These are phyloP conservation scores for Mormyrops boulengeri DNA, from an alignment of 2,797 vertebrate genomes.

Conservation along the genomic window DNA sequence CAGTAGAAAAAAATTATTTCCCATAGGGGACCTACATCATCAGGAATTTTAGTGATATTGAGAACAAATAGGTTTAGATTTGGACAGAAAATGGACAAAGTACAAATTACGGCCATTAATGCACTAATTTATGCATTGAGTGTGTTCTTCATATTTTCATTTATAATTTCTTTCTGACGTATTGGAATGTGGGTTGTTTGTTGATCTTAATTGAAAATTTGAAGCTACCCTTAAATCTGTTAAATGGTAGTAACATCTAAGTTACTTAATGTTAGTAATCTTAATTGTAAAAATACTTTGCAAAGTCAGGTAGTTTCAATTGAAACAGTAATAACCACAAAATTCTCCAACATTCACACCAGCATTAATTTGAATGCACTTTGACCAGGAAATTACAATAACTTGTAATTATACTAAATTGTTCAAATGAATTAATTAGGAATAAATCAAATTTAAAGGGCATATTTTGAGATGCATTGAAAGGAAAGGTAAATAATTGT, in stretches of 20 bases:
- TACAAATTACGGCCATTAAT: neutral
- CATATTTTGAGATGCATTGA: neutral
- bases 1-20: neutral
- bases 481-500: neutral
- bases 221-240: neutral
- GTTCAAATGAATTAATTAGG: neutral
- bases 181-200: neutral
- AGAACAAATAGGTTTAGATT: neutral
- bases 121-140: neutral
- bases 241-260: neutral
- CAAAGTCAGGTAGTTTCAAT: neutral
- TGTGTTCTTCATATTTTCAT: neutral
- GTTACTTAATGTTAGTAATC: neutral
- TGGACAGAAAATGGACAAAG: neutral
- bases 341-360: neutral
- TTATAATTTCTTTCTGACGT: neutral
- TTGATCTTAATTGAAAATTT: neutral
- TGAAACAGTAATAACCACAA: neutral
- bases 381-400: neutral
- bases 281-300: neutral
- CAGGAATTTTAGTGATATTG: neutral
- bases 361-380: neutral
- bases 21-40: neutral
- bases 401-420: neutral
- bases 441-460: neutral